A percentile compares a stretch with the other conserved stretches of the same genome.
These are phyloP conservation scores for Callosobruchus maculatus DNA, from an alignment of 2,888 invertebrate species.

Conservation along the genomic window DNA sequence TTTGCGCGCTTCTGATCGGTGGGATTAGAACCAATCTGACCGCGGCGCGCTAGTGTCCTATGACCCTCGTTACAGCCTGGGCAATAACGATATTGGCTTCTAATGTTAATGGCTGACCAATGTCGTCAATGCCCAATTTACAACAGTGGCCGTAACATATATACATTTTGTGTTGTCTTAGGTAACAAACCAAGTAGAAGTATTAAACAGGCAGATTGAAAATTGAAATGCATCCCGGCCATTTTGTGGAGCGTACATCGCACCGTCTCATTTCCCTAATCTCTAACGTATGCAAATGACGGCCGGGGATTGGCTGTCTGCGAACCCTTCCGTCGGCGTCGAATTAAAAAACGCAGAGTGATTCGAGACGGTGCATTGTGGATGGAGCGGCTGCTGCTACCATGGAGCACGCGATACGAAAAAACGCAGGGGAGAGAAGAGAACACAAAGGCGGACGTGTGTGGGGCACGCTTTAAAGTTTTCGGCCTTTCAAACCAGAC, in stretches of 20 bases:
- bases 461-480: not conserved
- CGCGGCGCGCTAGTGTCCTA: no score
- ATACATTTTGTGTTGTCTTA: no score
- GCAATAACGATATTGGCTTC: no score
- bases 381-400: not conserved
- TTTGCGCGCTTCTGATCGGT: no score
- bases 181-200: no score
- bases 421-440: not conserved
- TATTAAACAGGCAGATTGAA: no score
- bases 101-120: no score
- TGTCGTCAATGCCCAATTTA: no score
- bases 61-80: no score
- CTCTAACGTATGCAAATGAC: not conserved
- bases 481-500: not conserved
- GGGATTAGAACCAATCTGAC: no score
- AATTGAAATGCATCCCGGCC: not conserved
- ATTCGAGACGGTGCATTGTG: not conserved
- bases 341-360: not conserved
- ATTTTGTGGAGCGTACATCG: not conserved
- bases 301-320: not conserved
- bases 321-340: not conserved
- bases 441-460: not conserved
- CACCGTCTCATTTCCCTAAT: not conserved
- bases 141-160: no score
- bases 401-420: not conserved